phyloP scores from a whole-genome alignment of 2,797 vertebrate species.

The Thamnophis elegans region DNA sequence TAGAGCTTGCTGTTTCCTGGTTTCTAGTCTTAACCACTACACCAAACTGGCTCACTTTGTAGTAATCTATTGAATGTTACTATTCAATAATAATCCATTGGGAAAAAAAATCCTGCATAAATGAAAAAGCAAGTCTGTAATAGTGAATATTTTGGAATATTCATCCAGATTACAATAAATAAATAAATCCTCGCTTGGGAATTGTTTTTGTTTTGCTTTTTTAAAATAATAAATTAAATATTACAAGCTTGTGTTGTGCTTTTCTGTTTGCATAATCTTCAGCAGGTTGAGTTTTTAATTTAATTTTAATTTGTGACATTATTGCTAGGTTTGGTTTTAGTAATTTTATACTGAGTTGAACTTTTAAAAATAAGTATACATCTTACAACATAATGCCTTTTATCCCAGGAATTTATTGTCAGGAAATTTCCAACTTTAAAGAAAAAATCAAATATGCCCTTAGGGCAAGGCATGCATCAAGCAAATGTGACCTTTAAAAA shows the following conservation, averaged over 20 bases:
- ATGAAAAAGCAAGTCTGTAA: neutral
- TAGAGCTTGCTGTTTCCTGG: neutral
- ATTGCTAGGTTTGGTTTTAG: neutral
- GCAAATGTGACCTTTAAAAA: neutral
- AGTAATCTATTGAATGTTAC: too few relatives aligned
- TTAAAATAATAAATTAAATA: neutral
- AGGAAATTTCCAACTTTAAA: neutral
- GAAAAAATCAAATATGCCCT: neutral
- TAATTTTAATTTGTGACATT: neutral
- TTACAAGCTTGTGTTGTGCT: neutral
- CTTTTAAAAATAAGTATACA: neutral
- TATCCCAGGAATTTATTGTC: neutral
- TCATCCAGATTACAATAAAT: too few relatives aligned
- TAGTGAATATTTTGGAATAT: neutral
- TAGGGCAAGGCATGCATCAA: neutral
- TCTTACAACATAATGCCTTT: neutral
- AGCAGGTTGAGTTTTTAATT: neutral
- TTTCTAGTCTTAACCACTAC: neutral
- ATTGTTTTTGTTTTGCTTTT: neutral
- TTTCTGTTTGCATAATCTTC: neutral
- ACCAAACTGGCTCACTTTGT: neutral
- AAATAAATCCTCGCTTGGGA: too few relatives aligned
- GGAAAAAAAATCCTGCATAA: neutral
- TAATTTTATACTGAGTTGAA: neutral
- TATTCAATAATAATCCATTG: neutral